Conservation (phyloP, 2,113 vertebrate genomes). For the Phrynocephalus versicolor region DNA sequence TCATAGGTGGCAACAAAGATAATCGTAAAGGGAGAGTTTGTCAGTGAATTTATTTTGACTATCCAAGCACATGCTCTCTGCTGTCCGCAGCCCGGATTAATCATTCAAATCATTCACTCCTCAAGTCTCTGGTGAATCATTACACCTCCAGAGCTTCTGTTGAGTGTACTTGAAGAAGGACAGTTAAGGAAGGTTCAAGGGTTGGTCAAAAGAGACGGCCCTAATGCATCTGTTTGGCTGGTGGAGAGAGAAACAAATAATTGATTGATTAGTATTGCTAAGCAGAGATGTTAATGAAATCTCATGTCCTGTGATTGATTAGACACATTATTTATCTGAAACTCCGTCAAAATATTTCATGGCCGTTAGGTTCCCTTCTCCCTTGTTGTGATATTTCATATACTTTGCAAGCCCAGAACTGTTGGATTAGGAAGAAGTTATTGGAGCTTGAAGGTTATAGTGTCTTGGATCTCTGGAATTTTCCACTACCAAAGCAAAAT, state of each 20-base stretch:
- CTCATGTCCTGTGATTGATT: conserved; percentile 35
- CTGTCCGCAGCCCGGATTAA: background rate
- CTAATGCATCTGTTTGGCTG: conserved; percentile 39
- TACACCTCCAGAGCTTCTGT: background rate
- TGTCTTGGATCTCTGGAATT: background rate
- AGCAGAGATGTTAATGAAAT: conserved; percentile 46
- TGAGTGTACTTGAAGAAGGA: background rate
- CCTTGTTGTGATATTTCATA: conserved; percentile 54
- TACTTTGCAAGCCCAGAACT: conserved; percentile 45
- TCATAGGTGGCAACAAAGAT: background rate
- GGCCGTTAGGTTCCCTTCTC: conserved; percentile 57
- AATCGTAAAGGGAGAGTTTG: background rate
- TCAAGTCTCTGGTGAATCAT: background rate
- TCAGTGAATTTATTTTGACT: background rate
- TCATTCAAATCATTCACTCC: background rate
- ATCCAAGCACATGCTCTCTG: background rate
- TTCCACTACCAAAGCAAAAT: background rate
- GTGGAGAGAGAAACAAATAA: conserved; percentile 29
- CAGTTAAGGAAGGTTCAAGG: background rate
- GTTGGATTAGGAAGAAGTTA: conserved; percentile 37
- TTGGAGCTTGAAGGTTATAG: conserved; percentile 35
- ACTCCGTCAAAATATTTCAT: conserved; percentile 42
- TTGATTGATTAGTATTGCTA: conserved; percentile 21
- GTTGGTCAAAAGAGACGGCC: background rate
- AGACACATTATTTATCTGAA: conserved; percentile 42